A percentile compares a stretch with the other conserved stretches of the same genome.
These are phyloP conservation scores for Elephas maximus DNA, from an alignment of 2,113 vertebrate genomes.

Conservation along the genomic window DNA sequence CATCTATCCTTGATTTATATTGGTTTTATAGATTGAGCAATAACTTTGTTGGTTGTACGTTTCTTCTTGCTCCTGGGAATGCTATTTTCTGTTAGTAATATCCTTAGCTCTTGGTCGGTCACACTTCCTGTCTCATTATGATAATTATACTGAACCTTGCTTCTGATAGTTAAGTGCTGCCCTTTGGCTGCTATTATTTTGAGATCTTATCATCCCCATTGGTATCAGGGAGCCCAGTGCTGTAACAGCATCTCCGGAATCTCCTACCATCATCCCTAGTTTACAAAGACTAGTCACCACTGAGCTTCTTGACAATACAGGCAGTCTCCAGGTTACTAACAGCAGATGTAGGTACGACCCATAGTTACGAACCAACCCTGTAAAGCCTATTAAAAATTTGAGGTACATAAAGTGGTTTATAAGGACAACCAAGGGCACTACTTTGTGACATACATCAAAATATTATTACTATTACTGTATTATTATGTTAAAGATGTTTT, in stretches of 20 bases:
- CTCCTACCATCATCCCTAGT: neutral
- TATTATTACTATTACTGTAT: too few relatives aligned
- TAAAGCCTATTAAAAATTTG: too few relatives aligned
- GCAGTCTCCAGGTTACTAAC: too few relatives aligned
- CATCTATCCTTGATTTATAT: neutral
- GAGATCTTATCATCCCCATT: neutral
- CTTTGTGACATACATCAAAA: too few relatives aligned
- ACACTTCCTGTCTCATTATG: neutral
- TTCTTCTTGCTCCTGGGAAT: neutral
- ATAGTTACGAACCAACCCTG: too few relatives aligned
- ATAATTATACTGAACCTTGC: neutral
- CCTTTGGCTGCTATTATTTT: neutral
- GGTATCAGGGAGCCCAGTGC: neutral
- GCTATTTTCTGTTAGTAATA: neutral
- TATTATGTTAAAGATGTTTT: too few relatives aligned
- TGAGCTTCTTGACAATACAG: too few relatives aligned
- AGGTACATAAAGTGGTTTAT: too few relatives aligned
- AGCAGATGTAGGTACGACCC: too few relatives aligned
- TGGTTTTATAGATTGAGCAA: neutral
- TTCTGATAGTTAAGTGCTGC: neutral
- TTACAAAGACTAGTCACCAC: neutral
- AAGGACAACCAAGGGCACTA: too few relatives aligned
- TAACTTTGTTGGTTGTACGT: neutral
- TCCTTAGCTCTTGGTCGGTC: neutral
- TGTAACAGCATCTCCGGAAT: neutral